Evolutionary conservation across 2,888 invertebrate genomes (phyloP).

Genomic region (Zygogramma bicolorata): DNA sequence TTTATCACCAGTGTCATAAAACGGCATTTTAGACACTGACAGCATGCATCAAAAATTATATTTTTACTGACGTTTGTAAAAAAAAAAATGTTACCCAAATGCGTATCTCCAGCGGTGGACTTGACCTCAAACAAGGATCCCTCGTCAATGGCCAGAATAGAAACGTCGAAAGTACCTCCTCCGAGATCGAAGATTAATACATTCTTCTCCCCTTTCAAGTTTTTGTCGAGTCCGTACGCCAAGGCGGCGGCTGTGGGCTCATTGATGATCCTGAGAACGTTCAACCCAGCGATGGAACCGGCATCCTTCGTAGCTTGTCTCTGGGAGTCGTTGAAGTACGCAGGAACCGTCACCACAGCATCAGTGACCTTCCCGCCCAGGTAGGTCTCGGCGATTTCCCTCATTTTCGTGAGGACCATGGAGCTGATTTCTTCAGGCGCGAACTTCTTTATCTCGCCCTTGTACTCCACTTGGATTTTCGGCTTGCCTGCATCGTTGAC

Average conservation of each 20-base stretch:
- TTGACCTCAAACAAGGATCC: slow-evolving; percentile 86
- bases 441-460: slow-evolving; percentile 77
- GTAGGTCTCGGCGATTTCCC: slow-evolving; percentile 61
- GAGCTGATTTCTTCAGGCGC: slow-evolving; percentile 79
- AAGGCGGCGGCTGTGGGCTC: slow-evolving; percentile 70
- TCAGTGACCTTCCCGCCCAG: slow-evolving; percentile 73
- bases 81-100: no score
- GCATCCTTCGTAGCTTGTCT: slow-evolving; percentile 86
- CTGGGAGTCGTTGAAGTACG: slow-evolving; percentile 74
- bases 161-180: slow-evolving; percentile 82
- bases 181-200: slow-evolving; percentile 78
- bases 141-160: slow-evolving; percentile 85
- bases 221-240: slow-evolving; percentile 50
- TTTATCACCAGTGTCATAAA: no score
- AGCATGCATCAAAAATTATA: no score
- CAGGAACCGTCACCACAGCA: slow-evolving; percentile 54
- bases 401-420: slow-evolving; percentile 70
- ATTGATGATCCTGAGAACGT: slow-evolving; percentile 84
- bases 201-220: slow-evolving; percentile 48
- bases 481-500: slow-evolving; percentile 78
- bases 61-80: no score
- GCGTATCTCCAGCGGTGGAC: slow-evolving; percentile 87
- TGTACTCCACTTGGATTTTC: slow-evolving; percentile 80
- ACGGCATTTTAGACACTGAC: no score
- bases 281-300: slow-evolving; percentile 69